Conservation (phyloP, 2,113 vertebrate genomes). For the Nymphicus hollandicus region DNA sequence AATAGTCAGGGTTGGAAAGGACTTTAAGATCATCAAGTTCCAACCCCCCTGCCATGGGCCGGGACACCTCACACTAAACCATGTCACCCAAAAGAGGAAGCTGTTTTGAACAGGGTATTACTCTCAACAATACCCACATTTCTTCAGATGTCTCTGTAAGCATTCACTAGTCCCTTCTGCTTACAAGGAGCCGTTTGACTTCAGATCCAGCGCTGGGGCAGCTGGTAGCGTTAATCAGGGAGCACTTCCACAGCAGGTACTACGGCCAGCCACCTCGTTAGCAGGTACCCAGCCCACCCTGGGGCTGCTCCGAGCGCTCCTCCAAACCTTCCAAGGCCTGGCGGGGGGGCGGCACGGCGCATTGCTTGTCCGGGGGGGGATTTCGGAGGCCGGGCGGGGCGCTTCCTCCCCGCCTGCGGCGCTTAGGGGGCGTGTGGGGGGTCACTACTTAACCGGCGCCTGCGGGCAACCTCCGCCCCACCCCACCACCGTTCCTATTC, state of each 20-base stretch:
- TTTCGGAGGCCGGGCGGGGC: neutral
- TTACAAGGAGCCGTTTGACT: neutral
- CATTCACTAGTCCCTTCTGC: neutral
- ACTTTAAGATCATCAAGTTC: too few relatives aligned
- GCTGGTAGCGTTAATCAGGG: neutral
- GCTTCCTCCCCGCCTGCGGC: neutral
- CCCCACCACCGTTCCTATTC: fast-evolving
- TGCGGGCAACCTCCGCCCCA: neutral
- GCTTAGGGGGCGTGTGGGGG: too few relatives aligned
- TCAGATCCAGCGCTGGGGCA: fast-evolving
- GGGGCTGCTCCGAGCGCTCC: neutral
- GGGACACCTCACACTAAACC: too few relatives aligned
- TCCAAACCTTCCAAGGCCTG: too few relatives aligned
- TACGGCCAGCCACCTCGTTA: neutral
- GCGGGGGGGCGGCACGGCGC: too few relatives aligned
- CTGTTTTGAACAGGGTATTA: fast-evolving
- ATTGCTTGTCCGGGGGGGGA: too few relatives aligned
- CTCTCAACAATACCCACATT: neutral
- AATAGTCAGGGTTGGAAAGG: too few relatives aligned
- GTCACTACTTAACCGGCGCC: too few relatives aligned
- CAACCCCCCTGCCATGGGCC: too few relatives aligned
- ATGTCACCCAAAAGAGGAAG: neutral
- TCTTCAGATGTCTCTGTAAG: too few relatives aligned
- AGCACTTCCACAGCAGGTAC: neutral
- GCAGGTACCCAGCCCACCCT: neutral